Base-by-base conservation (phyloP, 2,888 invertebrate genomes). In the Dicranocentrus wangi region DNA sequence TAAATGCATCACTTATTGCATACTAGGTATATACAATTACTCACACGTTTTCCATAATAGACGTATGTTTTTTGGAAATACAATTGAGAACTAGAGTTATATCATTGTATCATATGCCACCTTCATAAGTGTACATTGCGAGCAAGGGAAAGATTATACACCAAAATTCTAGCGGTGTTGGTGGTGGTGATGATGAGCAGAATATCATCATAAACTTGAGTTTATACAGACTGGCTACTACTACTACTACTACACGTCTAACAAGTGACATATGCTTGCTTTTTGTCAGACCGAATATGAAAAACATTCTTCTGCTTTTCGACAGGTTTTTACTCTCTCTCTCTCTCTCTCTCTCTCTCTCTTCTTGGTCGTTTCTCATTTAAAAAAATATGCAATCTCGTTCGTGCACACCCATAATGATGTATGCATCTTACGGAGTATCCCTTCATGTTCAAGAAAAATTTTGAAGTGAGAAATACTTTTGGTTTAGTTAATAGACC, bases 241-340 rank as follows among this genome's bases (percentile, higher is more conserved):
- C n/a, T n/a, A n/a, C n/a, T n/a, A n/a, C n/a, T n/a, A n/a, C n/a
- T 47, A 47, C n/a, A 47, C 10, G 32, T 32, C 32, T 28, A 61
- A 61, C 61, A 61, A 61, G 32, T 5, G 61, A 61, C 61, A 32
- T 58, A 3, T n/a, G 25, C 61, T 47, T 47, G 47, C 21, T 43
- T 66, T 66, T 66, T 47, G 47, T 47, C 13, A 21, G 39, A 70
- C 17, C 39, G 21, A 19, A 21, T 58, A n/a, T 15, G 8, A 70
- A 70, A 58, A 58, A 65, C 17, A 68, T 28, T n/a, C n/a, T 66
- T 66, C 47, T 28, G n/a, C 53, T 21, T 66, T 66, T 43, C 27
- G 17, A 21, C 23, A 53, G 23, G 13, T 55, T 55, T 55, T 63
- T 32, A 39, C 23, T 63, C 19, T 21, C n/a, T 58, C 58, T 58